Conservation (phyloP, 2,888 invertebrate genomes). For the Nyleta sp. region DNA sequence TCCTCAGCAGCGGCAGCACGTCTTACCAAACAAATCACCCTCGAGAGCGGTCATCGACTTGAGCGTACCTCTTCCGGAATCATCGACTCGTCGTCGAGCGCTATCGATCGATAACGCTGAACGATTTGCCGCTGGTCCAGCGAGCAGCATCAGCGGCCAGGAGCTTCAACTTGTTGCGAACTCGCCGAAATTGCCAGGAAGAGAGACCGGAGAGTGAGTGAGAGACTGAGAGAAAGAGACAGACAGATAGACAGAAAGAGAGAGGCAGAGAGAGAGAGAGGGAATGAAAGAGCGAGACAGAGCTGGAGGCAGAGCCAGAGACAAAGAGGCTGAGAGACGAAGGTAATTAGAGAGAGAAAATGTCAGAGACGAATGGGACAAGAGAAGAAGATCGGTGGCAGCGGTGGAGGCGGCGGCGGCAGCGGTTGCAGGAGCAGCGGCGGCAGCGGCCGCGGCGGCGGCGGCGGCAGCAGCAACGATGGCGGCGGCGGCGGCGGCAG, state of each 20-base stretch:
- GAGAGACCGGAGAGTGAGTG: conserved; percentile 49
- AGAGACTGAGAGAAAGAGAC: conserved; percentile 14
- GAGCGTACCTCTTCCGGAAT: conserved; percentile 47
- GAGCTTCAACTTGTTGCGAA: conserved; percentile 58
- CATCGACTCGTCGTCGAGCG: conserved; percentile 51
- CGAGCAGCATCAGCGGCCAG: conserved; percentile 39
- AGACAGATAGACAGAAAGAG: background rate
- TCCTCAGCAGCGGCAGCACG: background rate
- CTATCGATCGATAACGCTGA: conserved; percentile 60
- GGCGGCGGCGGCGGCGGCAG: conserved; percentile 53
- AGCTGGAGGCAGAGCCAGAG: background rate
- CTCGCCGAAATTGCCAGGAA: conserved; percentile 39
- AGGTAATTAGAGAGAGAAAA: conserved; percentile 10
- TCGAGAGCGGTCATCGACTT: conserved; percentile 53
- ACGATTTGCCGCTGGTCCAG: conserved; percentile 53
- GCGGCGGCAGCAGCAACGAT: conserved; percentile 42
- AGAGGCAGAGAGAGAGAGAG: conserved; percentile 2
- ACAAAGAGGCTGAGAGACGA: too few relatives aligned
- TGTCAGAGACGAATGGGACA: conserved; percentile 58
- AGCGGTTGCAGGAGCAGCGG: conserved; percentile 29
- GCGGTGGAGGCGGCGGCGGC: conserved; percentile 11
- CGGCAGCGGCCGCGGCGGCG: conserved; percentile 31
- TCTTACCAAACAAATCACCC: conserved; percentile 31
- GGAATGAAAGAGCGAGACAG: conserved; percentile 9
- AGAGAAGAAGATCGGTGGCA: conserved; percentile 45